A percentile compares a stretch with the other conserved stretches of the same genome.
Conservation (phyloP, 2,888 invertebrate genomes). For the Tiliacea aurago region DNA sequence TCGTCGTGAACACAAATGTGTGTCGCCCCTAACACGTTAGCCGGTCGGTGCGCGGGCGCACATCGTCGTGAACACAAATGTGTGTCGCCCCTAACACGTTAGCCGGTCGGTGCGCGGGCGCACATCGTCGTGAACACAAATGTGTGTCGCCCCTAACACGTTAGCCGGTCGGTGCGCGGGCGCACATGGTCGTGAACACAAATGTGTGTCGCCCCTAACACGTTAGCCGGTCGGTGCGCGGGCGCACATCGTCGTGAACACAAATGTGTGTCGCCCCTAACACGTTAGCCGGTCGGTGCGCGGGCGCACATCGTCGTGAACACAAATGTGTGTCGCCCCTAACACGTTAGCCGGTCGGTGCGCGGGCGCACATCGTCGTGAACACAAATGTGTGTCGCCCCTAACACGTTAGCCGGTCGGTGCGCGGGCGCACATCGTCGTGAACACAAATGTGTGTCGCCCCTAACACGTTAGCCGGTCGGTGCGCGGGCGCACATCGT, state of each 20-base stretch:
- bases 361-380: conserved; percentile 71
- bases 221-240: conserved; percentile 62
- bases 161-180: conserved; percentile 64
- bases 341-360: conserved; percentile 53
- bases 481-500: conserved; percentile 69
- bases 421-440: conserved; percentile 70
- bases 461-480: conserved; percentile 48
- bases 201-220: conserved; percentile 66
- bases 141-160: conserved; percentile 63
- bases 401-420: conserved; percentile 48
- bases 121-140: conserved; percentile 72
- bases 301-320: conserved; percentile 71
- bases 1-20: conserved; percentile 74
- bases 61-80: conserved; percentile 74
- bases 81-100: conserved; percentile 49
- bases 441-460: conserved; percentile 73
- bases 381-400: conserved; percentile 71
- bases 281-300: conserved; percentile 57
- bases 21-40: conserved; percentile 53
- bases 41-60: conserved; percentile 68
- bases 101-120: conserved; percentile 66
- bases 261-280: conserved; percentile 69
- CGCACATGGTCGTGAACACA: conserved; percentile 72
- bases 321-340: conserved; percentile 70
- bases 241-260: conserved; percentile 71